A percentile compares a stretch with the other conserved stretches of the same genome.
Evolutionary conservation across 2,888 invertebrate genomes (phyloP).

Genomic region (Cybosia mesomella): DNA sequence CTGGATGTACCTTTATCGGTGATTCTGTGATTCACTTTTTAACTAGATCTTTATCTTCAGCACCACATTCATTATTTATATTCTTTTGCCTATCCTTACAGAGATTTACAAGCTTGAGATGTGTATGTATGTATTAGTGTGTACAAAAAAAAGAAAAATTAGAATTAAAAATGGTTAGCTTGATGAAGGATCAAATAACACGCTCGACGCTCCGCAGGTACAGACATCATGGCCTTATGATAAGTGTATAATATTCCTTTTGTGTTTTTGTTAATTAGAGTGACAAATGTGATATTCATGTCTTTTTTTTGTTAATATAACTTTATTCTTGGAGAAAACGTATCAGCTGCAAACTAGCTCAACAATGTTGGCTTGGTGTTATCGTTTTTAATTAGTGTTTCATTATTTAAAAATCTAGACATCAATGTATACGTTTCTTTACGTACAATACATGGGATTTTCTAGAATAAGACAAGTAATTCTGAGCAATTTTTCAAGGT

Average conservation of each 20-base stretch:
- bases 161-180: too few species aligned
- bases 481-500: neutral
- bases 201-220: constrained; percentile 3
- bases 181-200: neutral
- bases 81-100: neutral
- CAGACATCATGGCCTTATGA: constrained; percentile 10
- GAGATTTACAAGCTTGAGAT: neutral
- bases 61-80: neutral
- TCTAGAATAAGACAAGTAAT: neutral
- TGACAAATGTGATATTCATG: constrained; percentile 51
- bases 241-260: constrained; percentile 39
- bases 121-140: too few species aligned
- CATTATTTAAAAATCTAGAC: constrained; percentile 20
- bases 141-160: too few species aligned
- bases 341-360: constrained; percentile 40
- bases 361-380: constrained; percentile 23
- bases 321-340: constrained; percentile 38
- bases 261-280: constrained; percentile 50
- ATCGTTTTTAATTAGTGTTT: constrained; percentile 18
- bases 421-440: neutral
- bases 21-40: too few species aligned
- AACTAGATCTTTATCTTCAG: too few species aligned
- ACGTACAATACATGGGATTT: neutral
- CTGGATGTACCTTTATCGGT: too few species aligned
- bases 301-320: constrained; percentile 42